phyloP scores from a whole-genome alignment of 2,113 vertebrate genomes.

The Oostethus manadensis region DNA sequence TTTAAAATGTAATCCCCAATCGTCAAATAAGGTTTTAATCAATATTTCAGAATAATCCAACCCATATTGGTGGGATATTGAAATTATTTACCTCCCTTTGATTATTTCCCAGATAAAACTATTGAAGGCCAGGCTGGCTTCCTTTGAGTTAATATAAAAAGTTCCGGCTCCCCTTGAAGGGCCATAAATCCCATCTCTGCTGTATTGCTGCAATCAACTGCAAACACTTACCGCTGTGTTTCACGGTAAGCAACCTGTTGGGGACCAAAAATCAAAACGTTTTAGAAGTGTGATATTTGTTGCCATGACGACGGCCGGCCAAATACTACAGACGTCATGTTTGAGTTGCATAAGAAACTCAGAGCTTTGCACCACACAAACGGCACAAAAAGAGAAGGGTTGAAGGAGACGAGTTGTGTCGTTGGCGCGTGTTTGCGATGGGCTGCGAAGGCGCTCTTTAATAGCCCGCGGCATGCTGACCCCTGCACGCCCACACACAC shows the following conservation, averaged over 20 bases:
- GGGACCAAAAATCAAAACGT: background rate
- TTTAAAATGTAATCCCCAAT: too few species aligned
- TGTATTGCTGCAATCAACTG: too few species aligned
- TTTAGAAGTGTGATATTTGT: background rate
- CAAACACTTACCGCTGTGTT: too few species aligned
- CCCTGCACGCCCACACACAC: conserved; percentile 17
- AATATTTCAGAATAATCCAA: too few species aligned
- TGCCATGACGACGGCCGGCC: background rate
- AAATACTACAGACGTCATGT: conserved; percentile 3
- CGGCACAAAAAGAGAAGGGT: background rate
- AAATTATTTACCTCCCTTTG: too few species aligned
- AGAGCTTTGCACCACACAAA: background rate
- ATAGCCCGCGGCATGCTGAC: conserved; percentile 34
- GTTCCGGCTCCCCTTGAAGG: too few species aligned
- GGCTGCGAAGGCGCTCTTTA: conserved; percentile 27
- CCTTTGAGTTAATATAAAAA: too few species aligned
- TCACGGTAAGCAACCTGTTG: background rate
- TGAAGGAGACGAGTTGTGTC: background rate
- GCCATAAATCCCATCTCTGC: too few species aligned
- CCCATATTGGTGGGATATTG: too few species aligned
- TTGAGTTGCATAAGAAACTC: background rate
- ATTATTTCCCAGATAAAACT: too few species aligned
- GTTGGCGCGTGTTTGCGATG: conserved; percentile 19
- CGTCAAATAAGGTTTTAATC: too few species aligned
- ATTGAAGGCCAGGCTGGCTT: too few species aligned